Evolutionary conservation across 1,140 invertebrate species (phyloP), one percentile per base, ranked within the genome.

Genomic region (Zaprionus ghesquierei): DNA sequence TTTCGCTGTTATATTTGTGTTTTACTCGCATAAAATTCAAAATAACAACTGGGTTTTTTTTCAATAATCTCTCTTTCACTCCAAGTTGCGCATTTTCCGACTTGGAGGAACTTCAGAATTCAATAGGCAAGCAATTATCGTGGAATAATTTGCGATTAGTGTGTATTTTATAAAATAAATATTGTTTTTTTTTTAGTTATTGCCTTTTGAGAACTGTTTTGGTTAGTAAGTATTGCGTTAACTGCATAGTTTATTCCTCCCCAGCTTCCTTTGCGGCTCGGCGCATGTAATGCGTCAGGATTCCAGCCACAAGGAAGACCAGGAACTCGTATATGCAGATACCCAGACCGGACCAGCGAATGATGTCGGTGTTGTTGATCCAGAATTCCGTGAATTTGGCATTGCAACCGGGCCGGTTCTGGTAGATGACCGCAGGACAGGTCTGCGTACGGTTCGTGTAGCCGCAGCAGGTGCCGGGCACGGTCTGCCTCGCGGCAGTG

Each of bases 391-490:
- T 35, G 33, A 90, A 89, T 20, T 75, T 77, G 0, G 20, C 2
- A 29, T 49, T 71, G 27, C 89, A 90, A 15, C 89, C 89, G n/a
- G 46, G 31, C 9, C 49, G 60, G 1, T 81, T 80, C 8, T 92
- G 79, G 59, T 92, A 92, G 12, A 85, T 75, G 33, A 5, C n/a
- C 0, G 61, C 8, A 0, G 22, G 12, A 29, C 90, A 91, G 3
- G 2, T 69, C 27, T 5, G 82, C 74, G 70, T 91, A 4, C 77
- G 77, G 92, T 59, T 59, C 33, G 69, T 15, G 91, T 31, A 70
- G 8, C 84, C 79, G 53, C 92, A 92, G 76, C 94, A 95, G 51
- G 89, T 93, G 15, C 71, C 81, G 27, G 89, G 90, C 13, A 91
- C 89, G 22, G 38, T 6, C 0, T 12, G 0, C 3, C 3, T 0